Evolutionary conservation across 2,797 vertebrate species (phyloP).

Genomic region (Melanotaenia trifasciata): DNA sequence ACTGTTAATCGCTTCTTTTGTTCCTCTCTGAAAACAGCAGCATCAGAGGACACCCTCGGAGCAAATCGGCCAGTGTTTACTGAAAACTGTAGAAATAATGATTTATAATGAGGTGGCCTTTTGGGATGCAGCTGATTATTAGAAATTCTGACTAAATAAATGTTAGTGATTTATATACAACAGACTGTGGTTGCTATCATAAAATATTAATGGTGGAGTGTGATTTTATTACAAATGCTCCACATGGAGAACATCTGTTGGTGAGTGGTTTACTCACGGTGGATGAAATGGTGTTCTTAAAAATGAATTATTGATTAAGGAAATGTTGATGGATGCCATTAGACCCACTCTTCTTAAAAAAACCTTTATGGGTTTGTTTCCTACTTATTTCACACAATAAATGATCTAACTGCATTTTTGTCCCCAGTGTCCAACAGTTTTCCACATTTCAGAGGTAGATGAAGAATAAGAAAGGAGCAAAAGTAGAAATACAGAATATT

Average conservation of each 20-base stretch:
- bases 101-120: conserved; percentile 27
- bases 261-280: conserved; percentile 1
- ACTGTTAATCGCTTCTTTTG: conserved; percentile 59
- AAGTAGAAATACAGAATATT: background rate
- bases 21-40: conserved; percentile 29
- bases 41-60: conserved; percentile 24
- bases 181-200: background rate
- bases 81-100: conserved; percentile 28
- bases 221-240: conserved; percentile 13
- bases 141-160: background rate
- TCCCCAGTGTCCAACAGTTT: background rate
- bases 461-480: background rate
- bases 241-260: background rate
- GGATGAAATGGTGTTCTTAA: conserved; percentile 9
- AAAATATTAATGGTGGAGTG: background rate
- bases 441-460: background rate
- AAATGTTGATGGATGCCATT: conserved; percentile 1
- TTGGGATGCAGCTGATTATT: conserved; percentile 20
- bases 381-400: conserved; percentile 3
- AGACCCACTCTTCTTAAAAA: conserved; percentile 1
- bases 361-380: conserved; percentile 12
- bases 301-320: conserved; percentile 14
- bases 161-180: background rate
- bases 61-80: conserved; percentile 15
- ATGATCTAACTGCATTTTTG: background rate